Conservation (phyloP, 2,797 vertebrate species). For the Sphenopsis melanotis region DNA sequence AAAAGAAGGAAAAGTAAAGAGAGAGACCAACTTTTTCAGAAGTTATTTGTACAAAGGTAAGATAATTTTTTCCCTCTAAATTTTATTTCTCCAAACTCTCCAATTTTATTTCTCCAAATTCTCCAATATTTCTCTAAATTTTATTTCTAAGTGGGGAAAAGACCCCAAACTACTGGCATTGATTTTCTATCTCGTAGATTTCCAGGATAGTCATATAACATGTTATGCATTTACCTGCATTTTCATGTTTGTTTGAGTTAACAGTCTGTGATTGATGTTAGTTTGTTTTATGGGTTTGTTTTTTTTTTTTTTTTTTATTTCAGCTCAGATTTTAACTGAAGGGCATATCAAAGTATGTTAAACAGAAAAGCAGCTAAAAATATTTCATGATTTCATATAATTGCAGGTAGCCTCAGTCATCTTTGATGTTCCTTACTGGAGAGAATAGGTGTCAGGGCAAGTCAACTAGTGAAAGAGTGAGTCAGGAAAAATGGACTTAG, state of each 20-base stretch:
- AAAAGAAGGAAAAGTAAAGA: constrained; percentile 8
- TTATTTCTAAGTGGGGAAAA: neutral
- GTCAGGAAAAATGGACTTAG: neutral
- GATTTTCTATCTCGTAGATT: neutral
- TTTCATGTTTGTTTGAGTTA: constrained; percentile 40
- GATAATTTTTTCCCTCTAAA: neutral
- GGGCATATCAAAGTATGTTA: neutral
- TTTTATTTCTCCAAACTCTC: neutral
- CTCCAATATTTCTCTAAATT: neutral
- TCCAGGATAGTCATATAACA: neutral
- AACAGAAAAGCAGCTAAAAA: constrained; percentile 11
- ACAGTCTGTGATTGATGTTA: neutral
- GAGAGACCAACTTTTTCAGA: neutral
- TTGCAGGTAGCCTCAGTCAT: neutral
- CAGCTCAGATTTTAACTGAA: constrained; percentile 28
- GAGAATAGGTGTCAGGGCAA: neutral
- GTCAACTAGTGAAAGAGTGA: neutral
- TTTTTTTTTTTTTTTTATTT: neutral
- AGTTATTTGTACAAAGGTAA: constrained; percentile 62
- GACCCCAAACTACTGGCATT: rapidly evolving
- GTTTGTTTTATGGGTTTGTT: no score
- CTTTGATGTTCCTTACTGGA: neutral
- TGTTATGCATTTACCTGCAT: neutral
- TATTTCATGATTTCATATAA: neutral
- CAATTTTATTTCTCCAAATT: neutral